Evolutionary conservation across 2,113 vertebrate species (phyloP).

Genomic region (Tyto alba): DNA sequence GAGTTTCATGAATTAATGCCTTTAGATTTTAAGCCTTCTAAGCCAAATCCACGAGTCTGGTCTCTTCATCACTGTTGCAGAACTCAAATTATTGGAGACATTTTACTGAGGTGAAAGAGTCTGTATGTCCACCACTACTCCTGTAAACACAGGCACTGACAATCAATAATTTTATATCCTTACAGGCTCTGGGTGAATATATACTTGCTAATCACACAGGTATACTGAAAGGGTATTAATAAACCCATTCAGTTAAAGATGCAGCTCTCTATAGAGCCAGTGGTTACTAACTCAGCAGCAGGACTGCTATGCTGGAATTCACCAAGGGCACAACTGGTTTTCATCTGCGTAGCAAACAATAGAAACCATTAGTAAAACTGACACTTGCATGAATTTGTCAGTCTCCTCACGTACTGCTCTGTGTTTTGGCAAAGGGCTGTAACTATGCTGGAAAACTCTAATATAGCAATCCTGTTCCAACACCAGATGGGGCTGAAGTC

Average conservation of each 20-base stretch:
- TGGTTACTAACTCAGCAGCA: not conserved
- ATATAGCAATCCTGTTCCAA: slow-evolving; percentile 28
- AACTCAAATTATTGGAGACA: not conserved
- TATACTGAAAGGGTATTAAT: not conserved
- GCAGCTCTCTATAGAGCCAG: not conserved
- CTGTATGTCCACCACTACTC: not conserved
- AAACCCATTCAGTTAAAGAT: not conserved
- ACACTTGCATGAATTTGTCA: not conserved
- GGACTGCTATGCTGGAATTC: not conserved
- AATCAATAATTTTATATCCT: not conserved
- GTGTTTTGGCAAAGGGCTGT: not conserved
- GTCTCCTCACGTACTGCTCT: not conserved
- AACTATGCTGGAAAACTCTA: not conserved
- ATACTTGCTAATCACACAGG: not conserved
- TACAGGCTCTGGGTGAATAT: not conserved
- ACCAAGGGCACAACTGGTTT: not conserved
- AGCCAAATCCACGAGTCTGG: slow-evolving; percentile 15
- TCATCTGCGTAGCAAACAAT: not conserved
- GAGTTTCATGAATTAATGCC: slow-evolving; percentile 28
- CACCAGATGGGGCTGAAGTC: slow-evolving; percentile 76
- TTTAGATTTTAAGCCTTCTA: slow-evolving; percentile 19
- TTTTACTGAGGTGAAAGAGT: not conserved
- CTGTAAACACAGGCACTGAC: not conserved
- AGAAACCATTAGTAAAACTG: not conserved
- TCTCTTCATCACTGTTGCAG: not conserved